These are phyloP conservation scores for Gymnoscopelus braueri DNA, from an alignment of 2,797 vertebrate genomes.

Conservation along the genomic window DNA sequence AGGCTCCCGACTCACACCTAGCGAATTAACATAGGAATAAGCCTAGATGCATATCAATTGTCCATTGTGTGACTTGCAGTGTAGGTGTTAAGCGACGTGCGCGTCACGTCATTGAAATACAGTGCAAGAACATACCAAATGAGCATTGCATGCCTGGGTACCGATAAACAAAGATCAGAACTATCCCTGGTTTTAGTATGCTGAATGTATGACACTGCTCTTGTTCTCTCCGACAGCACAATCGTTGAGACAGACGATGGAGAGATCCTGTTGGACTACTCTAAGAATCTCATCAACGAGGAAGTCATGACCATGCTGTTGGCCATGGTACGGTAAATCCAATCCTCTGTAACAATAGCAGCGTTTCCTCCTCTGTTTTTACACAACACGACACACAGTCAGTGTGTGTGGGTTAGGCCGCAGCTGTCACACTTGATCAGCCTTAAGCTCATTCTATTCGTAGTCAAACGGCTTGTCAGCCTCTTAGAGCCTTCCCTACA, in stretches of 20 bases:
- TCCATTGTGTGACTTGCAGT: too few species aligned
- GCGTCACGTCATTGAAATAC: too few species aligned
- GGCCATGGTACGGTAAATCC: conserved; percentile 80
- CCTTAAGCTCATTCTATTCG: conserved; percentile 21
- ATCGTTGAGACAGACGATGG: conserved; percentile 85
- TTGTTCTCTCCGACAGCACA: conserved; percentile 73
- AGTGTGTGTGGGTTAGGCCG: neutral
- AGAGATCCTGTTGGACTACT: conserved; percentile 90
- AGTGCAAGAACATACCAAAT: too few species aligned
- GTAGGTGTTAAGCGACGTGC: too few species aligned
- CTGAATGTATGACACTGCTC: neutral
- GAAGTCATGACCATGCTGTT: conserved; percentile 87
- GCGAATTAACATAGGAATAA: too few species aligned
- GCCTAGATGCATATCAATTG: too few species aligned
- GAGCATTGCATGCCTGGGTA: too few species aligned
- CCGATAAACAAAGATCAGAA: too few species aligned
- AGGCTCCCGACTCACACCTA: too few species aligned
- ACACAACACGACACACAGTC: neutral
- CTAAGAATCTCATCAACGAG: conserved; percentile 91
- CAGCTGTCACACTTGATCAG: conserved; percentile 30
- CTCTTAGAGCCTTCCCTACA: conserved; percentile 7
- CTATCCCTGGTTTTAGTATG: neutral
- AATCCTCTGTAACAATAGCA: neutral
- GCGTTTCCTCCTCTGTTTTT: neutral
- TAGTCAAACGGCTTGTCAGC: conserved; percentile 5